These are phyloP conservation scores for Asarcornis scutulata DNA, from an alignment of 2,113 vertebrate genomes.

Conservation along the genomic window DNA sequence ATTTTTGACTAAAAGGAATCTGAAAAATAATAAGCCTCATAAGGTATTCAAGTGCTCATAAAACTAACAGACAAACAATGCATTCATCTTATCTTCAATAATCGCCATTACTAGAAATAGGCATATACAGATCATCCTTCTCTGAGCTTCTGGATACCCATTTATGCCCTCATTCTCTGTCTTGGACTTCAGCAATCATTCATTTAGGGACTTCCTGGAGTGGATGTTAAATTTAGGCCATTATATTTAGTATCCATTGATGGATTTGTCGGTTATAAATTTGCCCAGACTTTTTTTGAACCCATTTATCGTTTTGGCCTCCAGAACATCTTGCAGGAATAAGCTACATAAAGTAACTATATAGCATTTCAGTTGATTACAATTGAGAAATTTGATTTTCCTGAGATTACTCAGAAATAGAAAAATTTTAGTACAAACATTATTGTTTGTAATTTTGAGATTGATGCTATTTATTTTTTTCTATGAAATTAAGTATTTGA, in stretches of 20 bases:
- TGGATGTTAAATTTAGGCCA: constrained; percentile 18
- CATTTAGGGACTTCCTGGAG: constrained; percentile 7
- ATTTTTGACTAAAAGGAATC: background rate
- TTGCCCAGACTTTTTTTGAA: background rate
- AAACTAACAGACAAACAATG: background rate
- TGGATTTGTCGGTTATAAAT: constrained; percentile 13
- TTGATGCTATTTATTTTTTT: background rate
- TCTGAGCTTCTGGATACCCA: background rate
- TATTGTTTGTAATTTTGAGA: background rate
- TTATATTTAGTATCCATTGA: constrained; percentile 30
- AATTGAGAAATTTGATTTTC: background rate
- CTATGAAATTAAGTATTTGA: background rate
- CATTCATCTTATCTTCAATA: background rate
- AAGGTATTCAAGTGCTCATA: background rate
- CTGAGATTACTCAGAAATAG: background rate
- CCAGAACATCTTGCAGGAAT: background rate
- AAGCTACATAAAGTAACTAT: background rate
- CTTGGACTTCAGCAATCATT: background rate
- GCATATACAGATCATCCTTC: background rate
- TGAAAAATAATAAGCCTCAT: background rate
- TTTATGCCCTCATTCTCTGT: background rate
- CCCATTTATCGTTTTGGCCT: background rate
- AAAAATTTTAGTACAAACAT: background rate
- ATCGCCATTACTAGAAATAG: background rate
- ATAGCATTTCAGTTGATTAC: background rate